These are phyloP conservation scores for Eudorcas thomsonii DNA, from an alignment of 2,113 vertebrate genomes.

Conservation along the genomic window DNA sequence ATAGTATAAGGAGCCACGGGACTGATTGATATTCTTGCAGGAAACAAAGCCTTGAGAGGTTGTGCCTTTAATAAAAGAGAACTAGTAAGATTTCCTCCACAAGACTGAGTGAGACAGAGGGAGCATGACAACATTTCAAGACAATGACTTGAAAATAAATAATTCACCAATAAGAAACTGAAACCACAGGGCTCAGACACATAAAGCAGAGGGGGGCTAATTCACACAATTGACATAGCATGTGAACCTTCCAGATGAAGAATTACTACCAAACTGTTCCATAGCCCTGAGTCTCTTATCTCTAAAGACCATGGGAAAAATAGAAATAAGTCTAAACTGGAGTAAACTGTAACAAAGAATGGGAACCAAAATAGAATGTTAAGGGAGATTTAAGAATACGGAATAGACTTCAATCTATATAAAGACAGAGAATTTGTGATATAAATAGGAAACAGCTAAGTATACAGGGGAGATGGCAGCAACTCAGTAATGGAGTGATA, in stretches of 20 bases:
- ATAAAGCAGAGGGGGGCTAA: neutral
- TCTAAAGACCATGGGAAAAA: neutral
- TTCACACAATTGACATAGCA: neutral
- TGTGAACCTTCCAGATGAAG: neutral
- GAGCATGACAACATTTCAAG: neutral
- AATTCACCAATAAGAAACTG: neutral
- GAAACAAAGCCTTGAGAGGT: neutral
- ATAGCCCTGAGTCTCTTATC: neutral
- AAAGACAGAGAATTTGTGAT: neutral
- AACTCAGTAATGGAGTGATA: neutral
- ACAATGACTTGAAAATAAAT: neutral
- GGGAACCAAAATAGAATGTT: neutral
- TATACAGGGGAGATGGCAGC: neutral
- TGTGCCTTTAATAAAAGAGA: neutral
- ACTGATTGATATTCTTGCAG: neutral
- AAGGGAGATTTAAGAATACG: neutral
- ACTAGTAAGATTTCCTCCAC: neutral
- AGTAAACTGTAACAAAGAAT: neutral
- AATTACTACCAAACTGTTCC: neutral
- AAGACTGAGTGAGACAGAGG: neutral
- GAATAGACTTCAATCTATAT: neutral
- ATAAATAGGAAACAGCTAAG: neutral
- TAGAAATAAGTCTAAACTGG: neutral
- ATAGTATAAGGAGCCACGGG: neutral
- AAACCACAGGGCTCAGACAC: neutral